Conservation (phyloP, 2,113 vertebrate species). For the Calypte anna region DNA sequence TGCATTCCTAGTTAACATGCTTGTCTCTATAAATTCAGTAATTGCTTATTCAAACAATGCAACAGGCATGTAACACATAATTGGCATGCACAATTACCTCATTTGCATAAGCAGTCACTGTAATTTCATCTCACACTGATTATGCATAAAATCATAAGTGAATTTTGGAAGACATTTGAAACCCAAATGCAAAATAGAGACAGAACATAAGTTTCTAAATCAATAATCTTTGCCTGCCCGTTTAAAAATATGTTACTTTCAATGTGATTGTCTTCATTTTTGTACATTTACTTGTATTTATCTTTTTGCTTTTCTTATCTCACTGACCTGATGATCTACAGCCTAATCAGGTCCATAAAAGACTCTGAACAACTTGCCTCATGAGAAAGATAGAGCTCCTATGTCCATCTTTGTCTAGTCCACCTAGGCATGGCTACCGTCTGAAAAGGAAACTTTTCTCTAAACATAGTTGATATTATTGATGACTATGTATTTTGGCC, state of each 20-base stretch:
- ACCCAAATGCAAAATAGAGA: not conserved
- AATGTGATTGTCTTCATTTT: not conserved
- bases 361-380: not conserved
- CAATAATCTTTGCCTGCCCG: not conserved
- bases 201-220: not conserved
- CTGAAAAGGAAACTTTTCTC: not conserved
- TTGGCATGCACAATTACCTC: conserved; percentile 46
- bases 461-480: not conserved
- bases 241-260: not conserved
- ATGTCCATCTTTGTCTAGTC: not conserved
- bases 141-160: not conserved
- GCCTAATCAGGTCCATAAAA: not conserved
- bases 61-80: conserved; percentile 55
- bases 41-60: conserved; percentile 60
- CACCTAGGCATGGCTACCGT: not conserved
- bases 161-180: conserved; percentile 45
- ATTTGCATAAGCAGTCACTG: conserved; percentile 48
- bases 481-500: not conserved
- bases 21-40: conserved; percentile 61
- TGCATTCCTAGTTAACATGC: conserved; percentile 55
- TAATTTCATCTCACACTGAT: conserved; percentile 51
- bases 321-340: not conserved
- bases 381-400: not conserved
- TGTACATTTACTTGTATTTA: not conserved
- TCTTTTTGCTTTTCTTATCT: not conserved